phyloP scores from a whole-genome alignment of 1,140 invertebrate genomes.

The Oryzaephilus surinamensis region DNA sequence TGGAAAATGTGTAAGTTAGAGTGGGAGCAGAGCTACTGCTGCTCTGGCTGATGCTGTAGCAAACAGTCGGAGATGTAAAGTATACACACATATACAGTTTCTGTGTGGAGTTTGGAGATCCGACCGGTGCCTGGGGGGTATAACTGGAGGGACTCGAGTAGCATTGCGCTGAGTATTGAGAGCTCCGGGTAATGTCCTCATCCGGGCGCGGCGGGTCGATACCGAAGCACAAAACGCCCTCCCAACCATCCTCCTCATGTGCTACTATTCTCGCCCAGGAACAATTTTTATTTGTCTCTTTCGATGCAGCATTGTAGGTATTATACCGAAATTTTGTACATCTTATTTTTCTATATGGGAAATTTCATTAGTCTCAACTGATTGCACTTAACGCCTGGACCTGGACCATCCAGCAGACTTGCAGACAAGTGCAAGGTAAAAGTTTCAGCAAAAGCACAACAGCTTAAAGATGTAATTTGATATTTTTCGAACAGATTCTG shows the following conservation, averaged over 20 bases:
- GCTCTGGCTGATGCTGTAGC: neutral
- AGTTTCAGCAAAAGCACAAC: no score
- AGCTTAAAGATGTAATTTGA: no score
- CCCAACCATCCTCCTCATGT: slow-evolving; percentile 19
- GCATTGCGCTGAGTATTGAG: slow-evolving; percentile 29
- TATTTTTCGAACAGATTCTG: no score
- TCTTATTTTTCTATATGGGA: no score
- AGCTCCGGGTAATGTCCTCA: slow-evolving; percentile 34
- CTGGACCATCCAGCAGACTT: no score
- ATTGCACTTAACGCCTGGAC: no score
- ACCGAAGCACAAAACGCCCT: slow-evolving; percentile 19
- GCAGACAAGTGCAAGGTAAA: no score
- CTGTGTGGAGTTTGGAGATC: slow-evolving; percentile 11
- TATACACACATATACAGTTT: no score
- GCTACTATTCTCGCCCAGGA: slow-evolving; percentile 24
- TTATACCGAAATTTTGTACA: no score
- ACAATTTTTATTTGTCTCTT: slow-evolving; percentile 22
- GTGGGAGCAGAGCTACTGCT: neutral
- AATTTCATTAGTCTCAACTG: no score
- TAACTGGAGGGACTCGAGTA: slow-evolving; percentile 17
- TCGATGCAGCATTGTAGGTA: slow-evolving; percentile 12
- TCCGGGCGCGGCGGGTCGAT: slow-evolving; percentile 28
- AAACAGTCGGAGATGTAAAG: no score
- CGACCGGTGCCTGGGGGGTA: slow-evolving; percentile 15
- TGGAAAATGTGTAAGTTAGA: no score